phyloP scores from a whole-genome alignment of 2,113 vertebrate species.

The Ailuropoda melanoleuca region DNA sequence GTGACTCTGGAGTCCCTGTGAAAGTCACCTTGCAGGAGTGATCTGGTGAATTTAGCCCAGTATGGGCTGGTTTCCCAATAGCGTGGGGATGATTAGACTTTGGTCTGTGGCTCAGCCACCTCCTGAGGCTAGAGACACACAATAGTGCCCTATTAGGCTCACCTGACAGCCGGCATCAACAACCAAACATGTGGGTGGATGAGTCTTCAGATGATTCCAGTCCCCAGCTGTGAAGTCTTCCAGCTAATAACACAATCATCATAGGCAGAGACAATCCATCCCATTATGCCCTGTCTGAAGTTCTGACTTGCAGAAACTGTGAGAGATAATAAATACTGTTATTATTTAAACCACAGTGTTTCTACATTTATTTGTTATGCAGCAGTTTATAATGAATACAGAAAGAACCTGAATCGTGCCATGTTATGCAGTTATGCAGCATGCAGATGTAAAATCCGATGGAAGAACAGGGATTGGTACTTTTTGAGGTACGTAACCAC shows the following conservation, averaged over 20 bases:
- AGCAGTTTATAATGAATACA: background rate
- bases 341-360: background rate
- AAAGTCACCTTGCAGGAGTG: slow-evolving; percentile 71
- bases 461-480: background rate
- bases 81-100: background rate
- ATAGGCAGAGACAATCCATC: background rate
- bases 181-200: background rate
- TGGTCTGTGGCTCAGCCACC: background rate
- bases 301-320: background rate
- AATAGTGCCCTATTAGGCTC: background rate
- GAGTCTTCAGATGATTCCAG: background rate
- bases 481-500: background rate
- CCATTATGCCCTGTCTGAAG: background rate
- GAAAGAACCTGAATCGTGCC: background rate
- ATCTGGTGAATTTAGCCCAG: background rate
- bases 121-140: background rate
- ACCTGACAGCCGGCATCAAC: background rate
- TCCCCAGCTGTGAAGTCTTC: background rate
- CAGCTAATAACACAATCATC: background rate
- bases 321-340: background rate
- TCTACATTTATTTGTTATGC: background rate
- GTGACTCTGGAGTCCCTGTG: slow-evolving; percentile 26
- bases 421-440: background rate
- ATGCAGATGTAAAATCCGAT: background rate
- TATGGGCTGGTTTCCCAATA: background rate